A percentile compares a stretch with the other conserved stretches of the same genome.
These are phyloP conservation scores for Plecotus auritus DNA, from an alignment of 2,113 vertebrate genomes.

Conservation along the genomic window DNA sequence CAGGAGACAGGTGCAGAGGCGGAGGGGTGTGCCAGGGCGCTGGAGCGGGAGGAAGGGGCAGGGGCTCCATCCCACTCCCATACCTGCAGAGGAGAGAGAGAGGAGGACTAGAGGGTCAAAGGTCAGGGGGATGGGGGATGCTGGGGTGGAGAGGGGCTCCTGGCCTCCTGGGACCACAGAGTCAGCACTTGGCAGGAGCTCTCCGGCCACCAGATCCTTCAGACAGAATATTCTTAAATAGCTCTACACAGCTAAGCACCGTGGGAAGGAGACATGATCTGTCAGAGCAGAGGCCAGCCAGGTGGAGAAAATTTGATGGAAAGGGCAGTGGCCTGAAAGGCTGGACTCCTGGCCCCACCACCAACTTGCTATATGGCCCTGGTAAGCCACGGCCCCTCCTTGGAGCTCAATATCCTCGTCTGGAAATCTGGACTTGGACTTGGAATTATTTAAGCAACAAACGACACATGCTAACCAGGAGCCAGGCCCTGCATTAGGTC, in stretches of 20 bases:
- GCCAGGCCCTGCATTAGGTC: not conserved
- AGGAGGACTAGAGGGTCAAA: not conserved
- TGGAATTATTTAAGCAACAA: not conserved
- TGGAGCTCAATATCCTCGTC: not conserved
- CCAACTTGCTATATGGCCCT: not conserved
- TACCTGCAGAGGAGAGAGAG: not conserved
- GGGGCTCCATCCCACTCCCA: not conserved
- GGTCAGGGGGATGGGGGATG: no score
- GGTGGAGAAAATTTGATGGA: not conserved
- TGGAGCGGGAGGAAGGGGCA: not conserved
- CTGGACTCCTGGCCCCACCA: not conserved
- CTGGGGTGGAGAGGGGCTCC: not conserved
- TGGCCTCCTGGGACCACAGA: not conserved
- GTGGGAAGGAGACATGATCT: not conserved
- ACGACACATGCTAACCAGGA: not conserved
- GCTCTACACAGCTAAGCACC: not conserved
- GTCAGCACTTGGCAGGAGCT: not conserved
- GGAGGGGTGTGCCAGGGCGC: not conserved
- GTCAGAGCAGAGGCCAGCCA: not conserved
- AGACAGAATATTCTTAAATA: not conserved
- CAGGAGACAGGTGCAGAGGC: slow-evolving; percentile 5
- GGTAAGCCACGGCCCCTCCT: not conserved
- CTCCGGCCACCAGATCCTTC: not conserved
- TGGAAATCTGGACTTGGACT: not conserved
- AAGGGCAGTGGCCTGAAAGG: not conserved